Conservation (phyloP, 2,113 vertebrate genomes). For the Anseranas semipalmata region DNA sequence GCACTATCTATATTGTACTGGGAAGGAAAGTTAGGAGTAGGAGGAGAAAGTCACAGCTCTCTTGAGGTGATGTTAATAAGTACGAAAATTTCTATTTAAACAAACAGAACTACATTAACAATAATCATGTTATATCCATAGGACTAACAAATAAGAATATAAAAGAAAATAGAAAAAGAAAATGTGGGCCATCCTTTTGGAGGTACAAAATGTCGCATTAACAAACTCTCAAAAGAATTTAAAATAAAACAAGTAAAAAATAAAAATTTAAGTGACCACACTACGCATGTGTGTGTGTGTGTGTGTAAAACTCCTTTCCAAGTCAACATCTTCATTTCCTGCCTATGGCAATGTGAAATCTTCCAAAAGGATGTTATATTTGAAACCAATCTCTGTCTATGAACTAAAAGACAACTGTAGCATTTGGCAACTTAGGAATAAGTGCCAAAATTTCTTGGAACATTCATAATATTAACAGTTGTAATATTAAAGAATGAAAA, state of each 20-base stretch:
- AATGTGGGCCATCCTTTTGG: neutral
- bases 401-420: slow-evolving; percentile 49
- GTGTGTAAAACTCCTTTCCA: neutral
- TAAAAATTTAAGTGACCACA: neutral
- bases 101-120: neutral
- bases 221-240: neutral
- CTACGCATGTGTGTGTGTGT: neutral
- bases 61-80: neutral
- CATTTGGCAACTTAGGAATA: slow-evolving; percentile 23
- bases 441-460: slow-evolving; percentile 44
- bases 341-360: neutral
- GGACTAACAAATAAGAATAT: neutral
- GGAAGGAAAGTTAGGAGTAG: neutral
- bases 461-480: neutral
- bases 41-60: neutral
- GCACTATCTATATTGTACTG: neutral
- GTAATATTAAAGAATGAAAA: slow-evolving; percentile 50
- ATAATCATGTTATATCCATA: neutral
- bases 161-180: neutral
- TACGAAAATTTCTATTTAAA: neutral
- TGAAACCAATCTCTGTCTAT: slow-evolving; percentile 21
- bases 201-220: neutral
- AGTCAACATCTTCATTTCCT: neutral
- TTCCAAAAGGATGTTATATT: neutral
- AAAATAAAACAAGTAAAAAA: neutral